A percentile compares a stretch with the other conserved stretches of the same genome.
phyloP scores from a whole-genome alignment of 2,113 vertebrate species.

The Chloropsis cyanopogon region DNA sequence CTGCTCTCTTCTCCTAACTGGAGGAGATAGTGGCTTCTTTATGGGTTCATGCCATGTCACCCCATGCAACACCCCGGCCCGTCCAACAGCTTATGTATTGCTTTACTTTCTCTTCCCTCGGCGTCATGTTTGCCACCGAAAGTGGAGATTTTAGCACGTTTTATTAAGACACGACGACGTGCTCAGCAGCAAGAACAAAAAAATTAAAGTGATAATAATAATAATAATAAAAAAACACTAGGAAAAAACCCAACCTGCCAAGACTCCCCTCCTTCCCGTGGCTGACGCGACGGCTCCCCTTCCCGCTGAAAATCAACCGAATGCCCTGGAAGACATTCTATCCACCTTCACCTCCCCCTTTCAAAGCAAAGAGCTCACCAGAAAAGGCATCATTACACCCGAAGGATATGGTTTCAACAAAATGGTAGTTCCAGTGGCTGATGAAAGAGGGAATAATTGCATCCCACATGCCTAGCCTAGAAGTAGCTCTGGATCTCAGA shows the following conservation, averaged over 20 bases:
- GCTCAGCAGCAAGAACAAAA: neutral
- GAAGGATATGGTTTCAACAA: slow-evolving; percentile 57
- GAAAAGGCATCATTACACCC: slow-evolving; percentile 30
- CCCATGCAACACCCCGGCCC: neutral
- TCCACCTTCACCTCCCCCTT: neutral
- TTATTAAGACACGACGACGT: neutral
- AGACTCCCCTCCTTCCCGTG: neutral
- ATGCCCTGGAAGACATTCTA: neutral
- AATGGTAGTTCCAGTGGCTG: slow-evolving; percentile 60
- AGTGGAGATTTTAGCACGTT: neutral
- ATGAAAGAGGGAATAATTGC: slow-evolving; percentile 63
- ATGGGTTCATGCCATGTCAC: neutral
- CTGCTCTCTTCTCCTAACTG: neutral
- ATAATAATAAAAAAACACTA: no score
- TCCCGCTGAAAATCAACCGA: neutral
- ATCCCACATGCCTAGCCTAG: slow-evolving; percentile 31
- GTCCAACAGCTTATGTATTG: neutral
- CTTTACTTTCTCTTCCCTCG: neutral
- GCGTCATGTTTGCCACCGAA: neutral
- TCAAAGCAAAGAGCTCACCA: neutral
- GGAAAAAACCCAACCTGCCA: neutral
- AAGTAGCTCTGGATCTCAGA: slow-evolving; percentile 25
- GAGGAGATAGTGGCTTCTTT: neutral
- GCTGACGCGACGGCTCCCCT: neutral
- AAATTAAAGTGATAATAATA: no score